phyloP scores from a whole-genome alignment of 2,888 invertebrate genomes.

The Machimus rusticus region DNA sequence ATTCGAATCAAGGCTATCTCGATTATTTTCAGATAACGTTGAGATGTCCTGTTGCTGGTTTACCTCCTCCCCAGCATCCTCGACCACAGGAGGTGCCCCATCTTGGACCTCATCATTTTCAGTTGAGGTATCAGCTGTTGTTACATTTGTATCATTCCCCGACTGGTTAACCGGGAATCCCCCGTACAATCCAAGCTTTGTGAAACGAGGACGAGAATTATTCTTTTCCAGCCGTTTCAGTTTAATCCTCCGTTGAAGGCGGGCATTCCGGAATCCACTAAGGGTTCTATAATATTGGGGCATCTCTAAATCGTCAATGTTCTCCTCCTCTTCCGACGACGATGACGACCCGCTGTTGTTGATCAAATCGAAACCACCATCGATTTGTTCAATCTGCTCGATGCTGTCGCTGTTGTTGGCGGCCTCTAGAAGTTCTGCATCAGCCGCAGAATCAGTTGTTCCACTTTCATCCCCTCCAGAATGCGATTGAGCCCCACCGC shows the following conservation, averaged over 20 bases:
- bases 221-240: neutral
- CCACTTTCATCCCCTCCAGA: constrained; percentile 59
- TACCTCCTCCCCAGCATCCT: neutral
- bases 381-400: constrained; percentile 57
- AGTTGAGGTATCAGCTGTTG: neutral
- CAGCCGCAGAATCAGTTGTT: constrained; percentile 68
- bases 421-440: constrained; percentile 66
- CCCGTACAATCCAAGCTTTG: constrained; percentile 52
- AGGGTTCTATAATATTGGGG: neutral
- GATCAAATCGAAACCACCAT: constrained; percentile 52
- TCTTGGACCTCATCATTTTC: neutral
- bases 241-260: neutral
- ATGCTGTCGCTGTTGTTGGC: constrained; percentile 51
- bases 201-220: constrained; percentile 53
- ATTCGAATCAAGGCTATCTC: neutral
- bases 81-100: neutral
- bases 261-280: neutral
- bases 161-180: constrained; percentile 47
- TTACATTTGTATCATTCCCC: constrained; percentile 31
- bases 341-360: neutral
- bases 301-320: neutral
- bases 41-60: constrained; percentile 48
- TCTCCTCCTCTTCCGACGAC: neutral
- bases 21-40: constrained; percentile 41
- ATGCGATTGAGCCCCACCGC: neutral